Conservation (phyloP, 2,797 vertebrate genomes). For the Smutsia gigantea region DNA sequence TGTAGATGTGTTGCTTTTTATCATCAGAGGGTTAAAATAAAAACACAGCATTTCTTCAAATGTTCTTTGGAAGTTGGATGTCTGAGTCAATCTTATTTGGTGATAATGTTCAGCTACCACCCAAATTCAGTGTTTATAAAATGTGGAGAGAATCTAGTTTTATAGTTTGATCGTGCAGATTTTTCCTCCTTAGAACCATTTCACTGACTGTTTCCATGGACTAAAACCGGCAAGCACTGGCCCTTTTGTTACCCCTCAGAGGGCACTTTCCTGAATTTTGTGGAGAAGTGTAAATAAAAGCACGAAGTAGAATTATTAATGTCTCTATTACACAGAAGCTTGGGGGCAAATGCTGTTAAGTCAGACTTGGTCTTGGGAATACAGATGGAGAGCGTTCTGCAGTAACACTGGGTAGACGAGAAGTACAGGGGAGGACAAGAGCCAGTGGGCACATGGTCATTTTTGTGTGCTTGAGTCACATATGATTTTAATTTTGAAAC, state of each 20-base stretch:
- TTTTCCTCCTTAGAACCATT: neutral
- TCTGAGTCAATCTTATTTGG: neutral
- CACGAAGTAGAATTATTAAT: fast-evolving
- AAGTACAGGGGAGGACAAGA: neutral
- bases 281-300: neutral
- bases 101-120: neutral
- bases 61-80: neutral
- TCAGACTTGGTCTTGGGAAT: neutral
- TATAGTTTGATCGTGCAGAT: neutral
- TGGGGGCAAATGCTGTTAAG: neutral
- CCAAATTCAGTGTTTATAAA: conserved; percentile 5
- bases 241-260: fast-evolving
- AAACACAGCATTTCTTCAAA: neutral
- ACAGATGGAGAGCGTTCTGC: neutral
- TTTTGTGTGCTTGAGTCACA: neutral
- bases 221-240: neutral
- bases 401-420: neutral
- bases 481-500: too few species aligned
- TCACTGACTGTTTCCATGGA: neutral
- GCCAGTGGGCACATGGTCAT: neutral
- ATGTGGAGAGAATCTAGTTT: neutral
- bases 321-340: neutral
- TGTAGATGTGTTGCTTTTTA: neutral
- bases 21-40: neutral
- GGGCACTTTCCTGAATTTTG: neutral